These are phyloP conservation scores for Brachionus plicatilis DNA, from an alignment of 1,140 invertebrate species.

Conservation along the genomic window DNA sequence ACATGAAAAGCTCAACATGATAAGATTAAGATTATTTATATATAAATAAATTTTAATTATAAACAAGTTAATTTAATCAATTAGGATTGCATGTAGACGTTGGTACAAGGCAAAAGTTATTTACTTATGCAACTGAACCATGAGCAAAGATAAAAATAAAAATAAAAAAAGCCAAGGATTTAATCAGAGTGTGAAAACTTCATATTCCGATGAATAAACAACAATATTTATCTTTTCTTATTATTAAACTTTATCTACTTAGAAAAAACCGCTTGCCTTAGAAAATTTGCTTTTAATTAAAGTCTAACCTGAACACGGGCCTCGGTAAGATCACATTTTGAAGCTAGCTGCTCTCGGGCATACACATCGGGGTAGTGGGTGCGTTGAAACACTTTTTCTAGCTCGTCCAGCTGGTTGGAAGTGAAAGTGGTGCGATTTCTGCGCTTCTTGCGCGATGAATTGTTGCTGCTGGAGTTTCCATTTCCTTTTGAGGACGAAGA, in stretches of 20 bases:
- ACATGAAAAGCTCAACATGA: background rate
- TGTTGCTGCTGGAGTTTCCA: background rate
- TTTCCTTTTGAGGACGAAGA: background rate
- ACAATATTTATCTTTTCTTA: slow-evolving; percentile 1
- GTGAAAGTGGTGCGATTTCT: slow-evolving; percentile 79
- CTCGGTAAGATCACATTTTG: slow-evolving; percentile 54
- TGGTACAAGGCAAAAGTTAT: background rate
- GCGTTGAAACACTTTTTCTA: slow-evolving; percentile 84
- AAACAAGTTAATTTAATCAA: background rate
- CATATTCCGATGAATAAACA: background rate
- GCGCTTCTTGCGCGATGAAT: slow-evolving; percentile 35
- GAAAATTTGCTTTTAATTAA: background rate
- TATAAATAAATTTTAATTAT: background rate
- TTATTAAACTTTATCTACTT: background rate
- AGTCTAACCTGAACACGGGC: slow-evolving; percentile 52
- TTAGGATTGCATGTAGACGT: background rate
- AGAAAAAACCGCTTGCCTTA: background rate
- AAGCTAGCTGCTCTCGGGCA: slow-evolving; percentile 81
- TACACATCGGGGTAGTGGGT: slow-evolving; percentile 95
- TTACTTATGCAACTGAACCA: slow-evolving; percentile 3
- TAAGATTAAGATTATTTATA: background rate
- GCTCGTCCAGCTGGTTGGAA: slow-evolving; percentile 84
- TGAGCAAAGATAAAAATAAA: background rate
- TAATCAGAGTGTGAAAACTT: background rate
- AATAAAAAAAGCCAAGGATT: background rate